Conservation (phyloP, 2,113 vertebrate species). For the Uria lomvia region DNA sequence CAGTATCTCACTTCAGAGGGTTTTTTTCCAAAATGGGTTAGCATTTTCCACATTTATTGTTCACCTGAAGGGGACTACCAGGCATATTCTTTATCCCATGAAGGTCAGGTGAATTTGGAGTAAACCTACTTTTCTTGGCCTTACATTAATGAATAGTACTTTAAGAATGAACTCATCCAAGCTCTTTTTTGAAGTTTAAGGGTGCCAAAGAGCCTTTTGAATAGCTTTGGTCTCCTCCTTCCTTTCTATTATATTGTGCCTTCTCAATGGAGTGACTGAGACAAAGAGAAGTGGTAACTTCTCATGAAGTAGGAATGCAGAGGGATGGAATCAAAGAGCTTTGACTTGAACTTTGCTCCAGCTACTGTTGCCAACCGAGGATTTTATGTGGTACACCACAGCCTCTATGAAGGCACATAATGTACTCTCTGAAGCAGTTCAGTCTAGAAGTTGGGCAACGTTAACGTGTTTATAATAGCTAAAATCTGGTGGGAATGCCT, state of each 20-base stretch:
- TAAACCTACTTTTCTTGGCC: neutral
- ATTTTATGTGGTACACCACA: slow-evolving; percentile 57
- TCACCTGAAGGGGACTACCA: neutral
- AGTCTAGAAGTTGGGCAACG: neutral
- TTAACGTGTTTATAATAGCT: slow-evolving; percentile 3
- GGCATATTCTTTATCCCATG: neutral
- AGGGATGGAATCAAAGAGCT: slow-evolving; percentile 9
- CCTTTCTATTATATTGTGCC: neutral
- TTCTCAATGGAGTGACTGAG: neutral
- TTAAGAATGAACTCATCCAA: neutral
- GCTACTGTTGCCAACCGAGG: neutral
- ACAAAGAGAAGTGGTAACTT: slow-evolving; percentile 14
- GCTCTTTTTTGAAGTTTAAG: neutral
- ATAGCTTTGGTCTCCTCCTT: neutral
- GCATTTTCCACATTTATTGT: neutral
- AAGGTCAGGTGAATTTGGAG: neutral
- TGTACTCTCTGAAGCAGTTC: slow-evolving; percentile 37
- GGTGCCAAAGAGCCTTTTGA: neutral
- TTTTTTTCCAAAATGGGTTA: neutral
- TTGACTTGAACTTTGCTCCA: slow-evolving; percentile 25
- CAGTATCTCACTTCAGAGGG: neutral
- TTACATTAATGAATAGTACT: neutral
- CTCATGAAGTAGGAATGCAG: slow-evolving; percentile 11
- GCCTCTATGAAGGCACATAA: slow-evolving; percentile 9
- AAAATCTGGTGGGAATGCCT: slow-evolving; percentile 3